Evolutionary conservation across 2,113 vertebrate species (phyloP).

Genomic region (Ochotona curzoniae): DNA sequence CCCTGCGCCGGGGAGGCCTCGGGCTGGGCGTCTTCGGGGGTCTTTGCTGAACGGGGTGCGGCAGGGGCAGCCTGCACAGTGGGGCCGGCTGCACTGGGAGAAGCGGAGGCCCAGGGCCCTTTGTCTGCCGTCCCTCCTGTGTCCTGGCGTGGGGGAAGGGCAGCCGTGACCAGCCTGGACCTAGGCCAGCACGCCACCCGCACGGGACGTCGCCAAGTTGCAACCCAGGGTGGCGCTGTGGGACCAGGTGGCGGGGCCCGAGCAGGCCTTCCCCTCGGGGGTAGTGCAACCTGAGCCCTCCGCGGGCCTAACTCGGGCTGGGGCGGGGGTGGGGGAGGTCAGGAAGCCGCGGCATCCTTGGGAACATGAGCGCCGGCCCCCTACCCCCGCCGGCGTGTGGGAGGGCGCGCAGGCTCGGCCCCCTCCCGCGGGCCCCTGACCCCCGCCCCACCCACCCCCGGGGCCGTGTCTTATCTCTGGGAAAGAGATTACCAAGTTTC

Average conservation of each 20-base stretch:
- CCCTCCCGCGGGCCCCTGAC: background rate
- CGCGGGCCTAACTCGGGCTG: background rate
- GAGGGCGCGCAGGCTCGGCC: background rate
- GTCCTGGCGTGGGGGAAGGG: no score
- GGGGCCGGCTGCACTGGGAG: background rate
- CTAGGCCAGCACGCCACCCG: accelerated
- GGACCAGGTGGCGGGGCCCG: background rate
- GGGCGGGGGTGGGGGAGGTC: background rate
- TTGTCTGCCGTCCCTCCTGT: no score
- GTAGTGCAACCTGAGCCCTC: slow-evolving; percentile 47
- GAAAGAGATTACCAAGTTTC: slow-evolving; percentile 66
- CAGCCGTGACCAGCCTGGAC: background rate
- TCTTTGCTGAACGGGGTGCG: background rate
- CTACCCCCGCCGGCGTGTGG: no score
- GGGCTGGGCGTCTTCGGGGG: background rate
- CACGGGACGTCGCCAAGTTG: background rate
- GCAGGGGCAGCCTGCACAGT: background rate
- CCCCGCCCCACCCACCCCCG: background rate
- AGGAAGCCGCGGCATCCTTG: background rate
- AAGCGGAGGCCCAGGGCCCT: background rate
- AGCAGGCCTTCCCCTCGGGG: background rate
- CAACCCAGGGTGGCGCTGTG: slow-evolving; percentile 3
- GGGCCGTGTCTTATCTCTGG: slow-evolving; percentile 71
- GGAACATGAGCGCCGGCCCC: background rate
- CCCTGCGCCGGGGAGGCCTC: background rate